Conservation (phyloP, 2,113 vertebrate genomes). For the Acanthochromis polyacanthus region DNA sequence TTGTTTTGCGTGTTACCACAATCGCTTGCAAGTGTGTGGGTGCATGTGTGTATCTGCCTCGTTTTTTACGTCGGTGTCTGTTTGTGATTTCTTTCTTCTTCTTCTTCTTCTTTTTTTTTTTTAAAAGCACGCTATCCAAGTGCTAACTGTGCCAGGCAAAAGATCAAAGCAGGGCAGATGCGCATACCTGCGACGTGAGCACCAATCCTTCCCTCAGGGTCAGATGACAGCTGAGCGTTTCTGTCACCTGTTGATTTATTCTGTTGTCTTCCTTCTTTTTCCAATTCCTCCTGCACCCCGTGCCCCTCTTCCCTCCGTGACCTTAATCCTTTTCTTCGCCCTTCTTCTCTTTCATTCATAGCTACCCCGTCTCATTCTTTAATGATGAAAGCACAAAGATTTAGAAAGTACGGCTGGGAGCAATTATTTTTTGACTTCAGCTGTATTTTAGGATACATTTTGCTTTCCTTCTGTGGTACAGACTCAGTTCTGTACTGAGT, state of each 20-base stretch:
- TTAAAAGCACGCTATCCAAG: conserved; percentile 62
- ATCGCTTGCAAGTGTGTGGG: conserved; percentile 70
- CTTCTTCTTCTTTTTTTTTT: conserved; percentile 27
- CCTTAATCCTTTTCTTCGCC: conserved; percentile 49
- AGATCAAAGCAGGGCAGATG: conserved; percentile 85
- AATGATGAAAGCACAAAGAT: conserved; percentile 43
- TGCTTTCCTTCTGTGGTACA: conserved; percentile 15
- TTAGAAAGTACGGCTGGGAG: conserved; percentile 34
- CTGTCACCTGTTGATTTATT: conserved; percentile 84
- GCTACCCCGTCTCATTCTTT: conserved; percentile 41
- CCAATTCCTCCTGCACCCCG: conserved; percentile 21
- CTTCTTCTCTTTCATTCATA: conserved; percentile 27
- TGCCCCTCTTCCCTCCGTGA: conserved; percentile 14
- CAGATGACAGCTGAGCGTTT: conserved; percentile 84
- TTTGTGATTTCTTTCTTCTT: conserved; percentile 66
- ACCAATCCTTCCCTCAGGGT: conserved; percentile 77
- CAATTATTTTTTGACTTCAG: conserved; percentile 43
- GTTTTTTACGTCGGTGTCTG: conserved; percentile 58
- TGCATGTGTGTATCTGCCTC: conserved; percentile 64
- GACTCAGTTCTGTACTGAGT: background rate
- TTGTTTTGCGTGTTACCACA: conserved; percentile 77
- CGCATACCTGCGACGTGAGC: conserved; percentile 84
- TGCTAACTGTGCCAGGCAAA: conserved; percentile 76
- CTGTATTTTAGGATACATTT: conserved; percentile 11
- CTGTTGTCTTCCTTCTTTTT: conserved; percentile 70